phyloP scores from a whole-genome alignment of 92 coral and sea anemone genomes.

The Ricordea florida region DNA sequence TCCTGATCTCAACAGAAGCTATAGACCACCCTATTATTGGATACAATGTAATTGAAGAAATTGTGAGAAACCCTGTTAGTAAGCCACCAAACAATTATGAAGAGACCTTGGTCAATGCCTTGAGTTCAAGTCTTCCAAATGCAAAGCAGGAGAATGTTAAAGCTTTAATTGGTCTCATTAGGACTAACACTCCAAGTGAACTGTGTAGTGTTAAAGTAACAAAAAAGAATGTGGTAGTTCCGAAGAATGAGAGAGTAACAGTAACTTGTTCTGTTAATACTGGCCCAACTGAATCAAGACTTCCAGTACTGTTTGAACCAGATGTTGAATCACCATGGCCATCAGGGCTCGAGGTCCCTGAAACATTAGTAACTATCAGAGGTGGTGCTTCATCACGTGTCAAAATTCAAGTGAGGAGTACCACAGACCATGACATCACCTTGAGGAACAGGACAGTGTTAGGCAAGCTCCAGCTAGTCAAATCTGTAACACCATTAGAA shows the following conservation, averaged over 20 bases:
- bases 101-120: conserved; percentile 21
- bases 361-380: conserved; percentile 32
- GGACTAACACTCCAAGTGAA: too few species aligned
- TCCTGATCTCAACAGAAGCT: conserved; percentile 41
- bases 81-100: too few species aligned
- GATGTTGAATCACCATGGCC: conserved; percentile 64
- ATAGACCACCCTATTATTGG: conserved; percentile 56
- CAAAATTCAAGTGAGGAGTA: conserved; percentile 21
- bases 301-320: conserved; percentile 73
- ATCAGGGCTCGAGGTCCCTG: conserved; percentile 42
- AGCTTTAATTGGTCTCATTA: too few species aligned
- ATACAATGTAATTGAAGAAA: conserved; percentile 62
- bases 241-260: too few species aligned
- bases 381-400: too few species aligned
- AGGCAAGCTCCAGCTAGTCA: conserved; percentile 29
- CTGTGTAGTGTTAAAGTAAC: too few species aligned
- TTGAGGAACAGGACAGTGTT: conserved; percentile 14
- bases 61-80: too few species aligned
- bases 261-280: conserved; percentile 31
- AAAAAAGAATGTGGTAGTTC: too few species aligned
- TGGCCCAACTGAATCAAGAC: conserved; percentile 56
- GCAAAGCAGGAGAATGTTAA: too few species aligned
- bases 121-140: conserved; percentile 39
- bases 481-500: conserved; percentile 40
- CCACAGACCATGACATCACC: conserved; percentile 3